Base-by-base conservation (phyloP, 2,797 vertebrate species). In the Notoglanidium macrostoma region DNA sequence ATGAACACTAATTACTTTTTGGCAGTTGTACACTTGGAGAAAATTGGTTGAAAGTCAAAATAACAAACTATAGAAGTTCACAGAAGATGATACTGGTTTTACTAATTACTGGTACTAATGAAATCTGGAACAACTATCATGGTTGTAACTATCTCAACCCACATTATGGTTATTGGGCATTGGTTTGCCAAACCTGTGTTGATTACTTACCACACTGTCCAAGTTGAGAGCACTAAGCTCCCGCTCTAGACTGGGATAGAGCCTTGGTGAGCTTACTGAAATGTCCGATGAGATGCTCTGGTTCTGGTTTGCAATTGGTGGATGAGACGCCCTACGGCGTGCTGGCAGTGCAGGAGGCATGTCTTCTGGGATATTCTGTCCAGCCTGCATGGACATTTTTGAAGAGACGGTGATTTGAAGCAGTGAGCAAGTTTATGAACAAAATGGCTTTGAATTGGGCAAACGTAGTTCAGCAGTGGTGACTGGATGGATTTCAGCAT, bases 161-260 rank as follows among this genome's bases (percentile, higher is more conserved):
- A 82, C 26, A 29, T 46, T 63, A 63, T 5, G 17, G 51, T 67
- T 1, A 7, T 46, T 29, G 29, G 40, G 1, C 40, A 81, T 21
- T 67, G n/a, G 44, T 54, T 68, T 46, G 40, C 12, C 61, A 82
- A 49, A n/a, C n/a, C 11, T 49, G 32, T 17, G 15, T 32, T 2
- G 0, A 88, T 10, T 80, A 14, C 49, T 86, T 94, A 95, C 95
- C 91, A 0, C 17, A 54, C 44, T 70, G 63, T 84, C 83, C 23
- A 80, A 2, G 67, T 7, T 76, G 26, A 77, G 0, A 14, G 83
- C 4, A 51, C 68, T 63, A 6, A 91, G 14, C 23, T 94, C 88
- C 8, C 87, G 65, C 2, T 93, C 88, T 88, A 95, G 84, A 77
- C 21, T 83, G 0, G 94, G 94, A 90, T 96, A 95, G 2, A 95